Evolutionary conservation across 92 coral and sea anemone genomes (phyloP).

Genomic region (Meandrina meandrites): DNA sequence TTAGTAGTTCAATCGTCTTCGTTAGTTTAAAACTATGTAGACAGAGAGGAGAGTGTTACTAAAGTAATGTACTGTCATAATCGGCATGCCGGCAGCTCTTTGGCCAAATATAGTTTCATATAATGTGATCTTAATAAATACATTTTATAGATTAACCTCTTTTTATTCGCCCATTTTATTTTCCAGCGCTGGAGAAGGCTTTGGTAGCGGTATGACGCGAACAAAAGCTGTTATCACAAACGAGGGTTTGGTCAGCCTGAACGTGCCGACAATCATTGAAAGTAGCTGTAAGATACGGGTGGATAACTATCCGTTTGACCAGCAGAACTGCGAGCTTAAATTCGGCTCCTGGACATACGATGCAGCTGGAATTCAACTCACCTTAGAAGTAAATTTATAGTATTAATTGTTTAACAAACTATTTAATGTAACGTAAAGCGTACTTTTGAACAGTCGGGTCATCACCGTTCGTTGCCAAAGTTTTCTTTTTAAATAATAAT

Average conservation of each 20-base stretch:
- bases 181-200: slow-evolving; percentile 74
- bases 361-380: slow-evolving; percentile 56
- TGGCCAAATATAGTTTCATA: no score
- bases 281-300: slow-evolving; percentile 85
- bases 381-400: slow-evolving; percentile 51
- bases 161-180: not conserved
- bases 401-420: not conserved
- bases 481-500: no score
- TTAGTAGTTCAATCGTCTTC: not conserved
- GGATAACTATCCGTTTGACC: slow-evolving; percentile 85
- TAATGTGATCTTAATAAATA: not conserved
- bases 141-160: not conserved
- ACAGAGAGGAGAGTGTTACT: no score
- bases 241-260: slow-evolving; percentile 69
- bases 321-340: slow-evolving; percentile 75
- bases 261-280: slow-evolving; percentile 65
- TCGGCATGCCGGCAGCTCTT: no score
- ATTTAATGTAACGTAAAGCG: no score
- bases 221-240: slow-evolving; percentile 67
- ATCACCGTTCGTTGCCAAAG: no score
- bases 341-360: slow-evolving; percentile 92
- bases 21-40: no score
- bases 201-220: slow-evolving; percentile 72
- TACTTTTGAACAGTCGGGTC: no score
- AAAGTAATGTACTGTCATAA: no score